A percentile compares a stretch with the other conserved stretches of the same genome.
phyloP scores from a whole-genome alignment of 1,140 invertebrate species.

The Lepidotrigona ventralis region DNA sequence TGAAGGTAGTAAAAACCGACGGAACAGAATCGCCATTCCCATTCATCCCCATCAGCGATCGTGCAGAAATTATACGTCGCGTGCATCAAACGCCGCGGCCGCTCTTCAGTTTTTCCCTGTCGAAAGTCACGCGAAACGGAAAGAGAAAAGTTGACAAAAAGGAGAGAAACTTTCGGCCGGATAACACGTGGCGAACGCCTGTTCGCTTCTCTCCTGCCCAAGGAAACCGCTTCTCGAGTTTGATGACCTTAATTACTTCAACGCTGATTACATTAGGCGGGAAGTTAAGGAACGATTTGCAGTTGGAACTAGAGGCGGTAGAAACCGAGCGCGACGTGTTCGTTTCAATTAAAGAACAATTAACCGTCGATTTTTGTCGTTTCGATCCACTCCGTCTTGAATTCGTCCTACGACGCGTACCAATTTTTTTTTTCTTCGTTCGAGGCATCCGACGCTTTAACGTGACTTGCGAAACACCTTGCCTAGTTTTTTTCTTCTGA shows the following conservation, averaged over 20 bases:
- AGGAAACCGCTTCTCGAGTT: constrained; percentile 71
- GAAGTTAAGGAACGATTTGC: constrained; percentile 74
- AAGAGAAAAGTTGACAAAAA: constrained; percentile 29
- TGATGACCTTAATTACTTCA: constrained; percentile 75
- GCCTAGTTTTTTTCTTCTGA: background rate
- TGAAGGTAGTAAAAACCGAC: background rate
- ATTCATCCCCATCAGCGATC: constrained; percentile 8
- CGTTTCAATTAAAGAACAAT: constrained; percentile 37
- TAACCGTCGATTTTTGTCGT: constrained; percentile 23
- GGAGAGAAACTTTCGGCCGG: constrained; percentile 34
- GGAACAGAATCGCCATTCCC: background rate
- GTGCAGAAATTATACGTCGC: background rate
- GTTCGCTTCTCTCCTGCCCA: constrained; percentile 45
- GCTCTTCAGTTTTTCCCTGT: background rate
- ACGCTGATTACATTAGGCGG: constrained; percentile 74
- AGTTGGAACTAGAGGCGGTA: constrained; percentile 55
- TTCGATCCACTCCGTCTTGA: background rate
- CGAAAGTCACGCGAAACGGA: constrained; percentile 8
- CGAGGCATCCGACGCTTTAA: too few species aligned
- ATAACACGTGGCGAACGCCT: constrained; percentile 67
- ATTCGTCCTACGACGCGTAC: background rate
- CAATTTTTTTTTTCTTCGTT: background rate
- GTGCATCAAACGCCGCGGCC: background rate
- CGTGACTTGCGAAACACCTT: background rate
- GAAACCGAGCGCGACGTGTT: constrained; percentile 46